phyloP scores from a whole-genome alignment of 2,113 vertebrate genomes.

The Aplodontia rufa region DNA sequence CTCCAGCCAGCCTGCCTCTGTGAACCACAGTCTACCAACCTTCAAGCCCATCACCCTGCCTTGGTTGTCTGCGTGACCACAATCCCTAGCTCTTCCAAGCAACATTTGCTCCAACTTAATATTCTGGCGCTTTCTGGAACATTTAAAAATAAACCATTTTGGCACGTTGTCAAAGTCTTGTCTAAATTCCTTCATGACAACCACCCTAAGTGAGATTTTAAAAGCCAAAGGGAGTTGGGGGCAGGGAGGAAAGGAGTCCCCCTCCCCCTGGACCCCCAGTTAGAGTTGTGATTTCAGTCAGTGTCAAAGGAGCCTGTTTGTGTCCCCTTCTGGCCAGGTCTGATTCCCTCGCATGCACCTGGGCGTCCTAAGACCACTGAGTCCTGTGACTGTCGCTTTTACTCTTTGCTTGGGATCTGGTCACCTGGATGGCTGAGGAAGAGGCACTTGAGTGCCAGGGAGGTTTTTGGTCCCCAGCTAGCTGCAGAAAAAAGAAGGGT shows the following conservation, averaged over 20 bases:
- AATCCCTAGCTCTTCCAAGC: slow-evolving; percentile 45
- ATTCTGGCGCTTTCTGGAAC: slow-evolving; percentile 71
- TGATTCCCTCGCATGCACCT: neutral
- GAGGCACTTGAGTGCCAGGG: slow-evolving; percentile 78
- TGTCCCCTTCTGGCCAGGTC: neutral
- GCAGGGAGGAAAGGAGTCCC: neutral
- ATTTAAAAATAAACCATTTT: slow-evolving; percentile 78
- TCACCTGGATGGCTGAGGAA: slow-evolving; percentile 50
- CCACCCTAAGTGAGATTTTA: slow-evolving; percentile 72
- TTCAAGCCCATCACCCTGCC: neutral
- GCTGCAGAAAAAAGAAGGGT: slow-evolving; percentile 84
- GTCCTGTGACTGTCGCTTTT: slow-evolving; percentile 70
- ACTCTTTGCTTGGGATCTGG: slow-evolving; percentile 76
- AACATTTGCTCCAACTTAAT: slow-evolving; percentile 67
- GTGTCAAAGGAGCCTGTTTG: neutral
- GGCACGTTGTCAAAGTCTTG: slow-evolving; percentile 82
- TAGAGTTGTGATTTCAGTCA: neutral
- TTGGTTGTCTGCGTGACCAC: neutral
- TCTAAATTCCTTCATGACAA: slow-evolving; percentile 78
- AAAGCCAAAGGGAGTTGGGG: slow-evolving; percentile 62
- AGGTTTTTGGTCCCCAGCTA: slow-evolving; percentile 84
- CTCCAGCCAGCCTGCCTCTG: neutral
- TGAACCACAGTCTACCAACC: neutral
- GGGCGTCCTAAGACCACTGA: slow-evolving; percentile 59
- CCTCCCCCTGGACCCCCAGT: neutral